phyloP scores from a whole-genome alignment of 2,113 vertebrate genomes.

The Pelecanoides urinatrix region DNA sequence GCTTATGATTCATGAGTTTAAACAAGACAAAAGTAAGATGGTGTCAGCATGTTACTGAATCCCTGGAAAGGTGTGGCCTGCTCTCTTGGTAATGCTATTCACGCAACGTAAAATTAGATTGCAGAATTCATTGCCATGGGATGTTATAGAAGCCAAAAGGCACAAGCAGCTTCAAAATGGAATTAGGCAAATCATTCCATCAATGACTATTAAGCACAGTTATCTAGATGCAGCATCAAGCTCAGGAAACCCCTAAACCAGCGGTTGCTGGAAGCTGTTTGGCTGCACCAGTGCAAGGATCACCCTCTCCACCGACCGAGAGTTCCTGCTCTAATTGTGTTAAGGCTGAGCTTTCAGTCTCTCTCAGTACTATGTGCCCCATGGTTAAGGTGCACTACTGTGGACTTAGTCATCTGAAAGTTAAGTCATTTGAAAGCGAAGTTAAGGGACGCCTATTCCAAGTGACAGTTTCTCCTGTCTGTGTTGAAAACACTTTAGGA shows the following conservation, averaged over 20 bases:
- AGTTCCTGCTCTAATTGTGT: not conserved
- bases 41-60: slow-evolving; percentile 5
- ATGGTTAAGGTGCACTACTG: not conserved
- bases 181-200: not conserved
- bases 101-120: not conserved
- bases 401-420: not conserved
- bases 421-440: not conserved
- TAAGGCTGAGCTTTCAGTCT: not conserved
- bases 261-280: not conserved
- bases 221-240: not conserved
- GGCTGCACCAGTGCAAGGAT: not conserved
- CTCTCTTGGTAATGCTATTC: not conserved
- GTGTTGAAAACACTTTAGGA: not conserved
- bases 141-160: slow-evolving; percentile 3
- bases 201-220: not conserved
- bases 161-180: not conserved
- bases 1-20: slow-evolving; percentile 10
- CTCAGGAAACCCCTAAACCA: not conserved
- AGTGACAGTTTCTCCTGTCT: not conserved
- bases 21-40: not conserved
- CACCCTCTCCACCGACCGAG: not conserved
- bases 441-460: not conserved
- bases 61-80: not conserved
- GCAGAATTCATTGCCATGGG: slow-evolving; percentile 6
- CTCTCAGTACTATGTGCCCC: not conserved